Evolutionary conservation across 2,797 vertebrate species (phyloP).

Genomic region (Brotogeris chrysoptera): DNA sequence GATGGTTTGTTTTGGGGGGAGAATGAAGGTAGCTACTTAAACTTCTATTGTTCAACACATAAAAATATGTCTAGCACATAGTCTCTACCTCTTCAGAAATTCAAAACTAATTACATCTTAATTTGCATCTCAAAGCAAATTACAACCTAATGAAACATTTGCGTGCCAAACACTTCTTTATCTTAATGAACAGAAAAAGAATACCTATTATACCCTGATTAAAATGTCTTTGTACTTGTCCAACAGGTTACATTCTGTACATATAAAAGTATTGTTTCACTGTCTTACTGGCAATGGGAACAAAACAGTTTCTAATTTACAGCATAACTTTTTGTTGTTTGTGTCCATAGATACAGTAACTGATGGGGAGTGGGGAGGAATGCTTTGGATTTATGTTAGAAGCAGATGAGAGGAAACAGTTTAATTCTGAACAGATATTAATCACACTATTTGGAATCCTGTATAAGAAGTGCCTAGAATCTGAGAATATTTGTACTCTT

Average conservation of each 20-base stretch:
- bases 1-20: neutral
- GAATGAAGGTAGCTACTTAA: conserved; percentile 44
- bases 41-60: conserved; percentile 28
- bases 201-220: conserved; percentile 69
- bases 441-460: neutral
- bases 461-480: neutral
- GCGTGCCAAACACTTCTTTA: conserved; percentile 75
- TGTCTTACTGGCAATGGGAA: neutral
- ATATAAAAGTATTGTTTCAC: conserved; percentile 14
- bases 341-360: neutral
- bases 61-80: conserved; percentile 69
- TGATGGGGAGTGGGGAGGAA: neutral
- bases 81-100: conserved; percentile 73
- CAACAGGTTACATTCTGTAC: conserved; percentile 43
- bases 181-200: conserved; percentile 75
- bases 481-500: neutral
- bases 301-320: conserved; percentile 37
- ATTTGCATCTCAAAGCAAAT: conserved; percentile 83
- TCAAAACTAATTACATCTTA: conserved; percentile 75
- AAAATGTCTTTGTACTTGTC: conserved; percentile 58
- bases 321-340: conserved; percentile 1
- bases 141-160: conserved; percentile 78
- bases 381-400: neutral
- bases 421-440: neutral
- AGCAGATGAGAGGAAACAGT: neutral